phyloP scores from a whole-genome alignment of 92 coral and sea anemone species.

The Actinostola sp. region DNA sequence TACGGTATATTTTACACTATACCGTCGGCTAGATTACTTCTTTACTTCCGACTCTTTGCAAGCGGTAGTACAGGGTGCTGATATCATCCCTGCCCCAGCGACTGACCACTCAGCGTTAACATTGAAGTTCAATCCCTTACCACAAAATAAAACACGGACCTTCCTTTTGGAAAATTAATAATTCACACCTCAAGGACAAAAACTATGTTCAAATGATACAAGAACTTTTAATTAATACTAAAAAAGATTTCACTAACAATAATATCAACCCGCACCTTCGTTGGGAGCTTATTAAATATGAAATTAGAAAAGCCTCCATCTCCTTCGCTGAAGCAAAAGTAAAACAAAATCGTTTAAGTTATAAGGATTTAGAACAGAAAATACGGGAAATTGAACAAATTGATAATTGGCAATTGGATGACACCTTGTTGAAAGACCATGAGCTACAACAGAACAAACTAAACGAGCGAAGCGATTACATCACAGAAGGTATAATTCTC shows the following conservation, averaged over 20 bases:
- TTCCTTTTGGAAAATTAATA: no score
- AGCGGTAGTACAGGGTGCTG: no score
- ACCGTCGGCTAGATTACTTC: conserved; percentile 14
- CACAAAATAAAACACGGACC: no score
- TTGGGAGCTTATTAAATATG: background rate
- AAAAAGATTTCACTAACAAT: background rate
- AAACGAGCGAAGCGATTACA: background rate
- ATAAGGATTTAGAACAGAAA: background rate
- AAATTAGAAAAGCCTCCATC: background rate
- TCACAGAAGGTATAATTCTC: background rate
- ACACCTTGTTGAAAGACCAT: background rate
- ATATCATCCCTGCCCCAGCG: no score
- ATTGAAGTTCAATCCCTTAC: no score
- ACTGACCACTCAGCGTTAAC: no score
- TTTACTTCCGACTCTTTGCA: background rate
- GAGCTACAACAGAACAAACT: background rate
- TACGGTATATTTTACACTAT: no score
- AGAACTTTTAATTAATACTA: background rate
- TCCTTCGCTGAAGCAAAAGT: background rate
- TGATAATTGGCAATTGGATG: background rate
- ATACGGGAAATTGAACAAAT: background rate
- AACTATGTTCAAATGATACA: background rate
- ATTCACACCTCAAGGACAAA: background rate
- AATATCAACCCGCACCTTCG: background rate
- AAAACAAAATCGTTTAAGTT: background rate